Base-by-base conservation (phyloP, 2,888 invertebrate species). In the Drosophila paracracens region DNA sequence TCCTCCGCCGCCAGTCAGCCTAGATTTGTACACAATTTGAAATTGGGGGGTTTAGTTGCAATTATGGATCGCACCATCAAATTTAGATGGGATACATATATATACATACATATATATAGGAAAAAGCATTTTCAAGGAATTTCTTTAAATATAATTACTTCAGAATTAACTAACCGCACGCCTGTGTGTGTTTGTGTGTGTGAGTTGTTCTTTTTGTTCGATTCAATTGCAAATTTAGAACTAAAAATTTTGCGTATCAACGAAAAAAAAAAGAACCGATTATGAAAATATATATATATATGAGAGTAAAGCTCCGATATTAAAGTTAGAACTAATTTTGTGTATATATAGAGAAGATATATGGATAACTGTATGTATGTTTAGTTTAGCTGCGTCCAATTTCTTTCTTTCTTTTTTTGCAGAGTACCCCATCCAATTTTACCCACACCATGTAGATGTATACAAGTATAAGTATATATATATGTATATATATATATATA, bases 221-320 rank as follows among this genome's bases (percentile, higher is more conserved):
- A 69, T 80, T 75, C 43, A 64, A 57, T 66, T 74, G 31, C 46
- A 72, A 76, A 76, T 70, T 68, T 81, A 72, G 51, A 59, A 84
- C 84, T 76, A 58, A 40, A 53, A 85, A 88, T 84, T 84, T 84
- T 74, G 88, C 27, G 70, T 35, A 79, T 65, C 46, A 74, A 76
- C 62, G 25, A 52, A 36, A 52, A 70, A 68, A 29, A 33, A 33
- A 62, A 72, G 27, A 72, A 76, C 62, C 68, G 61, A 52, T 62
- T 16, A 61, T 66, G 62, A 76, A 76, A 62, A 46, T 21, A 46
- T 46, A 21, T 21, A 46, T 43, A 43, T 46, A 46, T 46, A 54
- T 51, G 77, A 70, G 62, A 75, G 64, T 70, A 79, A 68, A 70
- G 70, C 76, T 61, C 76, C 62, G 54, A 70, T 62, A 79, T 63